phyloP scores from a whole-genome alignment of 2,888 invertebrate genomes.

The Andrena camellia region DNA sequence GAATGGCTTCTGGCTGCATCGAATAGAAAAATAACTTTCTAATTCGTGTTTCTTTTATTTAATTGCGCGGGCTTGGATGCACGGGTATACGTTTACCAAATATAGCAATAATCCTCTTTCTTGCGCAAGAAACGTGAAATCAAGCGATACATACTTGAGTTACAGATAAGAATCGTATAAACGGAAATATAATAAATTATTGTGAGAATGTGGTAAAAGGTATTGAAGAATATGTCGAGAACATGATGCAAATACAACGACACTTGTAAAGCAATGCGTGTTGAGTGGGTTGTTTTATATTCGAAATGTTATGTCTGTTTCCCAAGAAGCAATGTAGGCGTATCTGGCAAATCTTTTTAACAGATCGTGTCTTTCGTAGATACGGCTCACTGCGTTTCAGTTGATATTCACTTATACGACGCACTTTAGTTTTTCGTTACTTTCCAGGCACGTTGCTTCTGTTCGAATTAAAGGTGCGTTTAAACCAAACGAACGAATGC shows the following conservation, averaged over 20 bases:
- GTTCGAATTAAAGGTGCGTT: no score
- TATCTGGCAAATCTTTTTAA: conserved; percentile 16
- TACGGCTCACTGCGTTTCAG: conserved; percentile 7
- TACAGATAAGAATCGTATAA: no score
- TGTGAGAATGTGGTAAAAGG: no score
- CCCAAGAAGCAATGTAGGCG: conserved; percentile 17
- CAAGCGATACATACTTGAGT: no score
- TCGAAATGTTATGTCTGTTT: neutral
- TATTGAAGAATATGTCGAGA: no score
- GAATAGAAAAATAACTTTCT: conserved; percentile 4
- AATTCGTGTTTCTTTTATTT: neutral
- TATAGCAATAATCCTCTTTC: no score
- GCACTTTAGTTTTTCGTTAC: neutral
- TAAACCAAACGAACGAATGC: no score
- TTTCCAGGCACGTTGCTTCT: neutral
- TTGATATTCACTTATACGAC: neutral
- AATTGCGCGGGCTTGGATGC: neutral
- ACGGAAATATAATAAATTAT: no score
- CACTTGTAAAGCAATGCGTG: neutral
- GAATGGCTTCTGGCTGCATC: neutral
- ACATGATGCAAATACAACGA: neutral
- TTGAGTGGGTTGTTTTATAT: neutral
- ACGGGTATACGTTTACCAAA: neutral
- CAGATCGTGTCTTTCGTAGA: conserved; percentile 8
- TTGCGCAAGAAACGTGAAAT: no score